phyloP scores from a whole-genome alignment of 2,888 invertebrate genomes.

The Leptodirus hochenwartii region DNA sequence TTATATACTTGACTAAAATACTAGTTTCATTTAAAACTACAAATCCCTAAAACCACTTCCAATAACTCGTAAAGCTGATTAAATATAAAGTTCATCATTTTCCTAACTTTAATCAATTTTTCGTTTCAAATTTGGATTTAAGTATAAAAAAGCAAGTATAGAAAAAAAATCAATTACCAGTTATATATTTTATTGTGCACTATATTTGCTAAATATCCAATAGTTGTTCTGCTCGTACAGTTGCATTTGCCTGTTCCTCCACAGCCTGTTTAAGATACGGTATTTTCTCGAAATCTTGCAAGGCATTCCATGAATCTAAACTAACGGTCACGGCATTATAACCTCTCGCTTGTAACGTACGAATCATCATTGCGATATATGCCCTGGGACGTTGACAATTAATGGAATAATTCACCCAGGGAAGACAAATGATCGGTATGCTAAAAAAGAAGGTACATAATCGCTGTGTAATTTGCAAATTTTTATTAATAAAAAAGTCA shows the following conservation, averaged over 20 bases:
- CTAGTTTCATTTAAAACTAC: no score
- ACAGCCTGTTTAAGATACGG: constrained; percentile 44
- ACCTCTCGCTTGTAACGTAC: constrained; percentile 37
- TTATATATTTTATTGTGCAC: no score
- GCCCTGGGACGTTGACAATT: constrained; percentile 39
- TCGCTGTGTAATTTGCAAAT: constrained; percentile 6
- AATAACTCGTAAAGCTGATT: no score
- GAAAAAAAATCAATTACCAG: no score
- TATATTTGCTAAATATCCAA: no score
- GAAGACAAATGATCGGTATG: constrained; percentile 35
- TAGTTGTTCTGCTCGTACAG: constrained; percentile 5
- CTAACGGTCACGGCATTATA: constrained; percentile 36
- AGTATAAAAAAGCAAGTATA: no score
- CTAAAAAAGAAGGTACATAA: constrained; percentile 26
- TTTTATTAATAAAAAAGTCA: no score
- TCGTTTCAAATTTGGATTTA: no score
- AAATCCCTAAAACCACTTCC: no score
- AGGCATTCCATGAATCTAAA: constrained; percentile 30
- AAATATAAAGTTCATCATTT: no score
- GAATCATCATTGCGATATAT: constrained; percentile 31
- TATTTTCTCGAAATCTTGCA: constrained; percentile 38
- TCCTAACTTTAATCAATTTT: no score
- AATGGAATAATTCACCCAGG: constrained; percentile 33
- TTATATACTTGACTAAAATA: no score
- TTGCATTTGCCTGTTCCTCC: constrained; percentile 27